Conservation (phyloP, 2,113 vertebrate species). For the Corvus cornix region DNA sequence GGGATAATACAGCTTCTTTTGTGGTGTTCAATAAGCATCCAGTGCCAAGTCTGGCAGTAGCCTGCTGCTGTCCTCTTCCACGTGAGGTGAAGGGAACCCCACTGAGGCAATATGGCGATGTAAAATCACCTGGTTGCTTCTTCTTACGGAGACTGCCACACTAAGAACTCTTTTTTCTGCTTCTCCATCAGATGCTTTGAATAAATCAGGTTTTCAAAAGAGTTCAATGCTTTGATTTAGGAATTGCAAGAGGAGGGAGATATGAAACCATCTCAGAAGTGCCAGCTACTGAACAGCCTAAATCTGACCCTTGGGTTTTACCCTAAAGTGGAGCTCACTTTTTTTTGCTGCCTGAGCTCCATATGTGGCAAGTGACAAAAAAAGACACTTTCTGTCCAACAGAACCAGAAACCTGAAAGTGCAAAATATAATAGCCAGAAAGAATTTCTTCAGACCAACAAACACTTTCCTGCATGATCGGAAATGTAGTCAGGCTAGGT, state of each 20-base stretch:
- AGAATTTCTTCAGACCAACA: constrained; percentile 2
- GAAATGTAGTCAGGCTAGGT: constrained; percentile 12
- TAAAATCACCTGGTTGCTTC: background rate
- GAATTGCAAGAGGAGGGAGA: background rate
- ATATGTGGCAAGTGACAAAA: background rate
- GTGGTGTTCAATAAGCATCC: background rate
- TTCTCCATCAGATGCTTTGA: background rate
- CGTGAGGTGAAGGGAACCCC: background rate
- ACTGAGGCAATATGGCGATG: background rate
- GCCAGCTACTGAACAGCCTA: background rate
- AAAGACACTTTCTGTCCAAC: background rate
- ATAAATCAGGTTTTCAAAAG: constrained; percentile 27
- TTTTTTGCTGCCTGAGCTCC: background rate
- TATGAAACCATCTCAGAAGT: background rate
- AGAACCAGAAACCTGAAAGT: background rate
- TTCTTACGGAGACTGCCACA: background rate
- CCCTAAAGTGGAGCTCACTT: background rate
- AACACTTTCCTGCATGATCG: background rate
- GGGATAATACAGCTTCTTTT: background rate
- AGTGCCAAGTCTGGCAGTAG: background rate
- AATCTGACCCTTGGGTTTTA: background rate
- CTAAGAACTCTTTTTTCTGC: background rate
- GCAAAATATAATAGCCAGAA: background rate
- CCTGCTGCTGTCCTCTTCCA: background rate
- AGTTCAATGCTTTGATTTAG: constrained; percentile 9